Conservation (phyloP, 2,113 vertebrate species). For the Bettongia penicillata region DNA sequence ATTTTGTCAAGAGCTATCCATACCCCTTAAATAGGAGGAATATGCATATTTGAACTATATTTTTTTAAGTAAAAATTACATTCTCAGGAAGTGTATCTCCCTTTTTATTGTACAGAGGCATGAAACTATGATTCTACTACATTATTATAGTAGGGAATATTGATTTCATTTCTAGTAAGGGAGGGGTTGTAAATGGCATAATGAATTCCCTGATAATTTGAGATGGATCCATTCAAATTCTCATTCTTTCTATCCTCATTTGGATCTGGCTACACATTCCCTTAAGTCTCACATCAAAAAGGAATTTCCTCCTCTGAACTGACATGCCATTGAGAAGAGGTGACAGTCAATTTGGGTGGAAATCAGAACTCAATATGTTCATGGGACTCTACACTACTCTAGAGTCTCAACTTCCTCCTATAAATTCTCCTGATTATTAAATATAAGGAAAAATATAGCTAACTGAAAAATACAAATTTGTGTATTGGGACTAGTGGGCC, state of each 20-base stretch:
- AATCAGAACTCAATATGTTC: not conserved
- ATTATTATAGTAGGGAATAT: not conserved
- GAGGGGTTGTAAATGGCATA: not conserved
- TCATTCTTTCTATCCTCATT: not conserved
- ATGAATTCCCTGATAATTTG: not conserved
- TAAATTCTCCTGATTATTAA: constrained; percentile 64
- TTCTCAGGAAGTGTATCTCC: not conserved
- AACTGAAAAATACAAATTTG: constrained; percentile 17
- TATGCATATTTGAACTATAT: not conserved
- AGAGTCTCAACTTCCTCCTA: constrained; percentile 46
- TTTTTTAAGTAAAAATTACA: not conserved
- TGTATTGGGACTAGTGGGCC: not conserved
- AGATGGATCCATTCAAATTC: not conserved
- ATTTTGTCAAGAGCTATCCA: not conserved
- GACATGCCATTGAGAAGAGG: not conserved
- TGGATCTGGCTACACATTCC: not conserved
- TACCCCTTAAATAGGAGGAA: not conserved
- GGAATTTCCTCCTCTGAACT: not conserved
- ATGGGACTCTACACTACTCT: not conserved
- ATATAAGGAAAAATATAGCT: constrained; percentile 56
- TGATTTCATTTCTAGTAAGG: not conserved
- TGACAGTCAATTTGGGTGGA: not conserved
- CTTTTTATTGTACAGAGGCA: not conserved
- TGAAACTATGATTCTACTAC: not conserved
- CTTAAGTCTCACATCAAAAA: not conserved